Evolutionary conservation across 2,797 vertebrate genomes (phyloP).

Genomic region (Glossophaga mutica): DNA sequence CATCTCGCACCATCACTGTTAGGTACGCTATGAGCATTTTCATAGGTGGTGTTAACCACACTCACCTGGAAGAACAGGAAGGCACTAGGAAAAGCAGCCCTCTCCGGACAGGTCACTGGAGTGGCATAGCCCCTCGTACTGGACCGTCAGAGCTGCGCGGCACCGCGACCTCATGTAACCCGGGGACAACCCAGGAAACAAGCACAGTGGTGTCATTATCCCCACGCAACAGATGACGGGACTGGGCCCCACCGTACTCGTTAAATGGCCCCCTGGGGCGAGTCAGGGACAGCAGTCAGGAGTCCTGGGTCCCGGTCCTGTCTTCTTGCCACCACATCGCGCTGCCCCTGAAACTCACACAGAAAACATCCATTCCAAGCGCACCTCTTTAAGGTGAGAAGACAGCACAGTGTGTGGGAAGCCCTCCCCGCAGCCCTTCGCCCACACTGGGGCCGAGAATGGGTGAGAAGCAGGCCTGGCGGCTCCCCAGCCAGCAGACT

Average conservation of each 20-base stretch:
- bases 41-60: not conserved
- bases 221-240: not conserved
- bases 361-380: not conserved
- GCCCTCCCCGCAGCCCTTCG: not conserved
- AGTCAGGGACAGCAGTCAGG: not conserved
- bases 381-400: not conserved
- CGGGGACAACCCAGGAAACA: not conserved
- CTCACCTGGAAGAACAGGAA: not conserved
- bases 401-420: not conserved
- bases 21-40: not conserved
- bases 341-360: not conserved
- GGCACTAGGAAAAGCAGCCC: not conserved
- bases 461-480: not conserved
- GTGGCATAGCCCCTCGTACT: not conserved
- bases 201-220: not conserved
- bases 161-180: not conserved
- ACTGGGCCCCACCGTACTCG: not conserved
- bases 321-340: not conserved
- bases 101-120: not conserved
- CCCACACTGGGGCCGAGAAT: not conserved
- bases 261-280: not conserved
- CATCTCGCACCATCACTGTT: not conserved
- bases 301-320: not conserved
- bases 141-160: not conserved
- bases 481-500: not conserved